phyloP scores from a whole-genome alignment of 2,888 invertebrate genomes.

The Anarsia innoxiella region DNA sequence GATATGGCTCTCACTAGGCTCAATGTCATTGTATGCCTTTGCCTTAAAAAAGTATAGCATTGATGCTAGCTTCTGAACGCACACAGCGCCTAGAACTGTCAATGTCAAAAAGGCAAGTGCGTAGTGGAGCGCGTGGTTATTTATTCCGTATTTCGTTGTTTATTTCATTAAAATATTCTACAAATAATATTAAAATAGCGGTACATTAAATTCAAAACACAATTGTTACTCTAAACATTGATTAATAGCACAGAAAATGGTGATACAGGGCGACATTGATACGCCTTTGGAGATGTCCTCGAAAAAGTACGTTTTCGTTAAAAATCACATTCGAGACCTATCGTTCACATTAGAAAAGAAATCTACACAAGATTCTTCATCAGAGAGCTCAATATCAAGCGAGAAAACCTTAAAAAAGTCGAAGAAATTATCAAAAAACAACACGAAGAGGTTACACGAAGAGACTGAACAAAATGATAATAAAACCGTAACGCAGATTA shows the following conservation, averaged over 20 bases:
- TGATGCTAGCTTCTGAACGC: not conserved
- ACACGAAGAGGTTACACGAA: constrained; percentile 4
- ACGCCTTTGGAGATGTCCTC: constrained; percentile 4
- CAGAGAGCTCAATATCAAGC: constrained; percentile 12
- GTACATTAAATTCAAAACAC: not conserved
- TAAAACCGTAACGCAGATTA: constrained; percentile 23
- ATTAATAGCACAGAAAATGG: constrained; percentile 6
- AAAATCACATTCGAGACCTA: constrained; percentile 41
- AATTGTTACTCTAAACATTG: no score
- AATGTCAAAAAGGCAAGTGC: constrained; percentile 8
- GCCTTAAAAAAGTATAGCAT: not conserved
- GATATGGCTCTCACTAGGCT: no score
- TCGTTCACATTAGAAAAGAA: constrained; percentile 16
- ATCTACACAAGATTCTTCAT: constrained; percentile 8
- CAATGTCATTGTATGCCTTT: no score
- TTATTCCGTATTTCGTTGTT: constrained; percentile 1
- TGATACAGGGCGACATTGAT: constrained; percentile 11
- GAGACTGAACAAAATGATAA: not conserved
- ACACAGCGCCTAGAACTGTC: constrained; percentile 5
- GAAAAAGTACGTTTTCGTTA: constrained; percentile 29
- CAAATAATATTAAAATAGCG: not conserved
- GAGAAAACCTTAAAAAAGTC: constrained; percentile 9
- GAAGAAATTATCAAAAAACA: constrained; percentile 5
- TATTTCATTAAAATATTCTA: not conserved
- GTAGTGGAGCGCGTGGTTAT: constrained; percentile 9